These are phyloP conservation scores for Pseudococcus jackbeardsleyi DNA, from an alignment of 2,888 invertebrate species.

Conservation along the genomic window DNA sequence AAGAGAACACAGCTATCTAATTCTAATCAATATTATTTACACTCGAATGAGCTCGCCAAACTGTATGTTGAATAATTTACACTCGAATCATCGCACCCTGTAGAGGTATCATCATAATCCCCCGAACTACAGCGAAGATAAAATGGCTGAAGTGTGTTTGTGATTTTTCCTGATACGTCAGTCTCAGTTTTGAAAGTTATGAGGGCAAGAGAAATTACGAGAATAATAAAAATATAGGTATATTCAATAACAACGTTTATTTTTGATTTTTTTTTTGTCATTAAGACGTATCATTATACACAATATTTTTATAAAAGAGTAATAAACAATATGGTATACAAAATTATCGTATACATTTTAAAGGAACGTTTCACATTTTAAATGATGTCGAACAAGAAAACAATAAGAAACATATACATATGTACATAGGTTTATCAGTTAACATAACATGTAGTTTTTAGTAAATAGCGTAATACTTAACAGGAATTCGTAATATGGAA, in stretches of 20 bases:
- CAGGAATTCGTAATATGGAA: conserved; percentile 11
- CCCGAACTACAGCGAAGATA: neutral
- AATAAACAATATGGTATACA: conserved; percentile 39
- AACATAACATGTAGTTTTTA: neutral
- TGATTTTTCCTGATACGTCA: neutral
- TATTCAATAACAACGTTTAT: conserved; percentile 23
- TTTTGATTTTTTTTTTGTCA: neutral
- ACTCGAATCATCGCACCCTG: conserved; percentile 39
- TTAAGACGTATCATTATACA: neutral
- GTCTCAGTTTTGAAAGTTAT: neutral
- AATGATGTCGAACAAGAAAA: neutral
- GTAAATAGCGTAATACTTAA: neutral
- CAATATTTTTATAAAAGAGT: conserved; percentile 14
- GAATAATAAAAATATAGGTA: neutral
- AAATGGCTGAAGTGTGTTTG: neutral
- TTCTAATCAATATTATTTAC: conserved; percentile 43
- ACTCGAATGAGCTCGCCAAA: conserved; percentile 27
- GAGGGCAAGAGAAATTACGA: neutral
- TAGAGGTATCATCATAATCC: neutral
- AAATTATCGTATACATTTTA: conserved; percentile 46
- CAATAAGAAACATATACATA: conserved; percentile 5
- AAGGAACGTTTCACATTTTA: conserved; percentile 23
- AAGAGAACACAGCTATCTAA: neutral
- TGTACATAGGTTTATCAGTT: neutral
- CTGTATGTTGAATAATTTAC: conserved; percentile 43